phyloP scores from a whole-genome alignment of 2,113 vertebrate species.

The Tiliqua scincoides region DNA sequence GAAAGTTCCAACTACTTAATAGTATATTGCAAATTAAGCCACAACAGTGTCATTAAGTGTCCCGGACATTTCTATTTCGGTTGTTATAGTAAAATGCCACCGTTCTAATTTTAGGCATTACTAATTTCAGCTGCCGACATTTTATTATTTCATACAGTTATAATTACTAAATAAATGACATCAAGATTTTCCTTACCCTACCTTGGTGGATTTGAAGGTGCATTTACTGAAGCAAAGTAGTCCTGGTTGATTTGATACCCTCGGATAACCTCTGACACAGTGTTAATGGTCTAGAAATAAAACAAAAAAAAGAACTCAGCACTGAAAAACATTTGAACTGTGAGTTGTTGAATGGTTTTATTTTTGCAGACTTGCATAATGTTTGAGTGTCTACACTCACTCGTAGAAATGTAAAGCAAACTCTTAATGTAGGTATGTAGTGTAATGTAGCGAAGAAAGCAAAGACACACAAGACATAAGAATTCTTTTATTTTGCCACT shows the following conservation, averaged over 20 bases:
- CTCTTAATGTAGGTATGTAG: background rate
- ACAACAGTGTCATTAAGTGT: background rate
- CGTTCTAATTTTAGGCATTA: background rate
- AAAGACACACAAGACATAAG: background rate
- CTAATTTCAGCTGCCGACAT: background rate
- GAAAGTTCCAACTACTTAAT: too few species aligned
- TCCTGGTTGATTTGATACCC: conserved; percentile 96
- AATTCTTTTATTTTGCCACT: background rate
- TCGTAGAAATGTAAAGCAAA: background rate
- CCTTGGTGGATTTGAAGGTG: conserved; percentile 96
- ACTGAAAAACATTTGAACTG: conserved; percentile 4
- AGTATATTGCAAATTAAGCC: background rate
- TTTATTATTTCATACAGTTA: background rate
- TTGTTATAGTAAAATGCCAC: background rate
- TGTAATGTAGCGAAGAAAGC: background rate
- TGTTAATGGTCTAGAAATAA: conserved; percentile 92
- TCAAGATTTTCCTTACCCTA: conserved; percentile 63
- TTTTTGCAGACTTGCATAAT: background rate
- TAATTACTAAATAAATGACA: background rate
- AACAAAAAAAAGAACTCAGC: conserved; percentile 2
- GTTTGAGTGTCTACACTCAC: background rate
- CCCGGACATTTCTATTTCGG: background rate
- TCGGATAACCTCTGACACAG: conserved; percentile 97
- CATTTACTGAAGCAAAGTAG: conserved; percentile 98
- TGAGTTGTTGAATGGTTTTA: background rate